Base-by-base conservation (phyloP, 2,888 invertebrate genomes). In the Caenorhabditis afra region DNA sequence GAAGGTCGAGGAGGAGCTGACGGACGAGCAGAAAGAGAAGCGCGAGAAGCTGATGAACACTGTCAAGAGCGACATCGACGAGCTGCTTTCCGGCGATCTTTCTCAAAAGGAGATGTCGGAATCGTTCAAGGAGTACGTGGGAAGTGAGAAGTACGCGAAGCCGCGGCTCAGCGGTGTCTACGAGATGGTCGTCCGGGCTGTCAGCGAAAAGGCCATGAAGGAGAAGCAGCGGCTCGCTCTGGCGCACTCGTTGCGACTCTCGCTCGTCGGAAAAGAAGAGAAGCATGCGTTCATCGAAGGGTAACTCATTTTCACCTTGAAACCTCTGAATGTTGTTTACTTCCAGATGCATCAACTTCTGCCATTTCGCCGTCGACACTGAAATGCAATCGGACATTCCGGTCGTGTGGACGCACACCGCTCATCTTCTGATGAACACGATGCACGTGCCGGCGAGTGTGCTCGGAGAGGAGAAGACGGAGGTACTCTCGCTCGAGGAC, bases 321-420 rank as follows among this genome's bases (percentile, higher is more conserved):
- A 14, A 23, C 3, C 41, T n/a, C n/a, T 10, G 22, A 29, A 22
- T 18, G 8, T 41, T 41, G 3, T 35, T 20, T 35, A 16, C 47
- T 65, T 75, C 49, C 68, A 77, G 80, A 53, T 55, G 53, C 4
- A 37, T 62, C 11, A 23, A 66, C 0, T 82, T 71, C 57, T 78
- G 75, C 45, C 53, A 61, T 11, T 71, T 39, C 22, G 76, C 68
- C 18, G 61, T 73, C 4, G 64, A 76, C 12, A 52, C 11, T 12
- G 81, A 76, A 20, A 37, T 68, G 22, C 67, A 65, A 49, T 50
- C 62, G 16, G 82, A 82, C 22, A 49, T 44, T 39, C 81, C 82
- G 10, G 29, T 73, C 0, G 11, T 76, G 10, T 82, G 82, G 82
- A 20, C 20, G 0, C 12, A 20, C 3, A 71, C 57, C 12, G 73